Percentiles rank a stretch among this genome's conserved stretches.
phyloP scores from a whole-genome alignment of 2,113 vertebrate genomes.

The Amphiprion percula region DNA sequence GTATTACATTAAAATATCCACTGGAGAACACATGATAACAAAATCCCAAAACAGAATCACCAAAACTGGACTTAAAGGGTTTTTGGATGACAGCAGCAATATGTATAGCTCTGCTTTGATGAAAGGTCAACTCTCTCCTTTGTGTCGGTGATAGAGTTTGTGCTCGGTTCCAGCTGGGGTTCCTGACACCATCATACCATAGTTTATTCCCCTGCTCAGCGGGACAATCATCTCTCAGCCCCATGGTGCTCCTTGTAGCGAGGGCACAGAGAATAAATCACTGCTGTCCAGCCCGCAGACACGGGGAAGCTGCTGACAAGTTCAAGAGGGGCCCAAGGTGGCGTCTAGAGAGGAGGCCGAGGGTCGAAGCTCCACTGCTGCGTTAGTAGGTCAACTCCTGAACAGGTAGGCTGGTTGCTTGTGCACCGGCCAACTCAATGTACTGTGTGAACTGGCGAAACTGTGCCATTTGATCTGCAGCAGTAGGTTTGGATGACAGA shows the following conservation, averaged over 20 bases:
- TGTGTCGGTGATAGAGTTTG: constrained; percentile 28
- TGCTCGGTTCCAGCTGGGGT: constrained; percentile 47
- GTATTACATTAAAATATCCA: too few species aligned
- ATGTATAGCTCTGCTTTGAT: constrained; percentile 30
- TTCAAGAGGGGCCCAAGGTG: constrained; percentile 42
- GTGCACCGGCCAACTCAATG: neutral
- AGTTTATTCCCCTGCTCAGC: constrained; percentile 50
- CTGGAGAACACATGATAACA: neutral
- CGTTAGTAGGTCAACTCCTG: constrained; percentile 43
- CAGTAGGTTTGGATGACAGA: neutral
- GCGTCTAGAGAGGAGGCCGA: constrained; percentile 26
- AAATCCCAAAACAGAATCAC: neutral
- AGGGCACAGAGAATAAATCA: constrained; percentile 69
- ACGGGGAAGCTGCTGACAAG: constrained; percentile 54
- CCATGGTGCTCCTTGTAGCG: constrained; percentile 39
- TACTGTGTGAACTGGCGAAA: neutral
- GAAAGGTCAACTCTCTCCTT: constrained; percentile 57
- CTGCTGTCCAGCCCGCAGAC: constrained; percentile 13
- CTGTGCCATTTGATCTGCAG: neutral
- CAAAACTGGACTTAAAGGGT: neutral
- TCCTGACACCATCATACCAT: constrained; percentile 55
- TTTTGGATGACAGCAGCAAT: constrained; percentile 34
- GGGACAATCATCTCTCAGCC: constrained; percentile 63
- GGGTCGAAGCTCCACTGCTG: constrained; percentile 33
- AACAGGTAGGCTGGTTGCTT: neutral